A percentile compares a stretch with the other conserved stretches of the same genome.
Evolutionary conservation across 92 coral and sea anemone species (phyloP).

Genomic region (Epizoanthus scotinus): DNA sequence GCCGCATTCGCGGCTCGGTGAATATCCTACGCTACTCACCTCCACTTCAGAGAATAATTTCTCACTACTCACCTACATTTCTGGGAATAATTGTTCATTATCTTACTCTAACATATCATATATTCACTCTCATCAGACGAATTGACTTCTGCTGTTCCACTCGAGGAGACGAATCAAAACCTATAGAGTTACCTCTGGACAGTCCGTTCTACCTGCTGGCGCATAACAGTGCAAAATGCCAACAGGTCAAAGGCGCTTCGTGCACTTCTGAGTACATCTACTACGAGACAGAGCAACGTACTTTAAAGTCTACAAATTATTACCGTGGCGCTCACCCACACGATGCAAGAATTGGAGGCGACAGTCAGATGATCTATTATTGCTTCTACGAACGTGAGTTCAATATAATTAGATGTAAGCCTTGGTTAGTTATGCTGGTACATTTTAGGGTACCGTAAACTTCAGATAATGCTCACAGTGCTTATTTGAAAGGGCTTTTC

Average conservation of each 20-base stretch:
- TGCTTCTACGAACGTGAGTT: conserved; percentile 66
- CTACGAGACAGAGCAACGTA: conserved; percentile 61
- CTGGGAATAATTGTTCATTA: too few species aligned
- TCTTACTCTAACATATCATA: background rate
- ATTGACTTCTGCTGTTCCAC: conserved; percentile 69
- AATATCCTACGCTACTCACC: too few species aligned
- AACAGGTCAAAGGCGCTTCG: conserved; percentile 56
- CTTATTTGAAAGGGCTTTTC: too few species aligned
- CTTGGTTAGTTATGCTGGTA: background rate
- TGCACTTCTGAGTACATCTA: conserved; percentile 55
- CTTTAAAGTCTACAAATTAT: conserved; percentile 41
- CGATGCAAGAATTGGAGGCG: conserved; percentile 37
- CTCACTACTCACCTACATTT: too few species aligned
- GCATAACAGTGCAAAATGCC: conserved; percentile 41
- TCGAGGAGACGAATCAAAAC: conserved; percentile 41
- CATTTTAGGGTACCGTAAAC: too few species aligned
- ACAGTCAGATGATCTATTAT: conserved; percentile 56
- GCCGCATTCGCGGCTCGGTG: too few species aligned
- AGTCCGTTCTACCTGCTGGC: conserved; percentile 65
- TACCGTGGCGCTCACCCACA: conserved; percentile 66
- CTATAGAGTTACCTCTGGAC: conserved; percentile 57
- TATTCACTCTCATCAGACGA: conserved; percentile 26
- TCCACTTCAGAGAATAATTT: too few species aligned
- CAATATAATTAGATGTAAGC: background rate
- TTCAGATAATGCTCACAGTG: too few species aligned